phyloP scores from a whole-genome alignment of 2,113 vertebrate genomes.

The Hippolais icterina region DNA sequence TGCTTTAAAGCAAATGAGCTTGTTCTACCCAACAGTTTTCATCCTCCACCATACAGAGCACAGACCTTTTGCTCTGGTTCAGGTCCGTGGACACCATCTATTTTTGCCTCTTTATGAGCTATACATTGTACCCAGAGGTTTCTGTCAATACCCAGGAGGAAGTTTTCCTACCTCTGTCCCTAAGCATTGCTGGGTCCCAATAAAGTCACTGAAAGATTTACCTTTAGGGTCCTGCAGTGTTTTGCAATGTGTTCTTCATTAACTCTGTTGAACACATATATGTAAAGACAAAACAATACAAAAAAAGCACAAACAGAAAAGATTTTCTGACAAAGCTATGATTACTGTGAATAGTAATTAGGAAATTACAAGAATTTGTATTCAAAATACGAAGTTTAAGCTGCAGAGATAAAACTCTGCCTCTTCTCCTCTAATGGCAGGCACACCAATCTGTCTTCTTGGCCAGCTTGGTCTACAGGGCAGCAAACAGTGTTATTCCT shows the following conservation, averaged over 20 bases:
- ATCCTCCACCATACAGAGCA: background rate
- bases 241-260: background rate
- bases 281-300: background rate
- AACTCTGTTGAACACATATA: background rate
- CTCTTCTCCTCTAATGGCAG: background rate
- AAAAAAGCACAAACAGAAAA: background rate
- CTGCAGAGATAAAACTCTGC: background rate
- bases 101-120: background rate
- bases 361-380: background rate
- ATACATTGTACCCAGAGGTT: background rate
- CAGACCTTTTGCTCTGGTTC: background rate
- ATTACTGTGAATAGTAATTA: background rate
- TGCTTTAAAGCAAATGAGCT: slow-evolving; percentile 1
- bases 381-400: background rate
- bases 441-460: accelerated
- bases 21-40: background rate
- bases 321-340: background rate
- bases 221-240: background rate
- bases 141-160: background rate
- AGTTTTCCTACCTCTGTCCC: background rate
- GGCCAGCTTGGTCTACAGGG: background rate
- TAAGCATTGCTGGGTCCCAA: accelerated
- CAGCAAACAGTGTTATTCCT: background rate
- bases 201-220: background rate
- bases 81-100: background rate